phyloP scores from a whole-genome alignment of 2,888 invertebrate species.

The Drosophila ochracea region DNA sequence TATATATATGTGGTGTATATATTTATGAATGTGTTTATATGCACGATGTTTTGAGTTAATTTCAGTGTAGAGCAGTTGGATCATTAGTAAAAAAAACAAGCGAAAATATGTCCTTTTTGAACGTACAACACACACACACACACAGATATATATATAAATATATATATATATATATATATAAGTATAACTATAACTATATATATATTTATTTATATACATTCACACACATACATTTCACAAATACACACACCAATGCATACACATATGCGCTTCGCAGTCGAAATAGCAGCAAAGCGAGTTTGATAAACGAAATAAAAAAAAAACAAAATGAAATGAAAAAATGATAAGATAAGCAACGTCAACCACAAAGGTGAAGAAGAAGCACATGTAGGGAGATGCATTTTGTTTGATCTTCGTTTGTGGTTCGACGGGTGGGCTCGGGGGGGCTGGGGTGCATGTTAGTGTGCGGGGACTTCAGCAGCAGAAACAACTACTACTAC shows the following conservation, averaged over 20 bases:
- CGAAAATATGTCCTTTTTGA: constrained; percentile 1
- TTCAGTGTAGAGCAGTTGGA: constrained; percentile 3
- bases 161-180: constrained; percentile 7
- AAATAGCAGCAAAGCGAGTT: constrained; percentile 42
- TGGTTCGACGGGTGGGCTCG: background rate
- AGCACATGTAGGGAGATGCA: constrained; percentile 35
- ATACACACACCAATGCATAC: constrained; percentile 15
- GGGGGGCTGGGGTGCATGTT: constrained; percentile 1
- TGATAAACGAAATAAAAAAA: background rate
- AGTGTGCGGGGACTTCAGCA: constrained; percentile 5
- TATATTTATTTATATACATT: background rate
- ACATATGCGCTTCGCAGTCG: constrained; percentile 33
- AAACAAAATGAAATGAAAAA: background rate
- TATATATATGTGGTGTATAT: background rate
- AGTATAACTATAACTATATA: background rate
- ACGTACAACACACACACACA: background rate
- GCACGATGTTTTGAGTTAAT: background rate
- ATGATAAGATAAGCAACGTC: constrained; percentile 1
- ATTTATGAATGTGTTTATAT: background rate
- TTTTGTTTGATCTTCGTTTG: constrained; percentile 37
- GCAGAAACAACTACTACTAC: constrained; percentile 16
- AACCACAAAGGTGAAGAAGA: constrained; percentile 19
- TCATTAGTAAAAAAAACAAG: background rate
- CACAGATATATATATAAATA: background rate
- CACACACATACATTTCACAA: constrained; percentile 10